Conservation (phyloP, 2,888 invertebrate species). For the Tenodera sinensis region DNA sequence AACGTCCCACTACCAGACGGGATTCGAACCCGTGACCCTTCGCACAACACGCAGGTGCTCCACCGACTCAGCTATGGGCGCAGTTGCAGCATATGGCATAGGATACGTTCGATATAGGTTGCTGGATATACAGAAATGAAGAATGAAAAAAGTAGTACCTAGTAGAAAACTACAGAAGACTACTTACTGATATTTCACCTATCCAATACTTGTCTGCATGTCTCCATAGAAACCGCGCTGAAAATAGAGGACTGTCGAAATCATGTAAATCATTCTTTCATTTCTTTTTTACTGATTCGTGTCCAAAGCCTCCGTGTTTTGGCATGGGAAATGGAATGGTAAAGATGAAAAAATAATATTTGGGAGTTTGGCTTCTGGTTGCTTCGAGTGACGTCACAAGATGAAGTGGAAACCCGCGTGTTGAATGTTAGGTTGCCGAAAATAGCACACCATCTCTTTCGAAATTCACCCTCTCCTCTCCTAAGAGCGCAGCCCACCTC, state of each 20-base stretch:
- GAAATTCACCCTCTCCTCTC: background rate
- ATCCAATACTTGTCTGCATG: no score
- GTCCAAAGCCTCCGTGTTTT: background rate
- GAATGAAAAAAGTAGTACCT: no score
- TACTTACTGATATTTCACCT: background rate
- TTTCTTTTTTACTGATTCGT: background rate
- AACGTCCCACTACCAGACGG: no score
- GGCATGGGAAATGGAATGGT: background rate
- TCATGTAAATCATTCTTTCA: background rate
- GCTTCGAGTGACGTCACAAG: background rate
- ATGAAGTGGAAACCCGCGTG: background rate
- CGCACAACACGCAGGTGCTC: no score
- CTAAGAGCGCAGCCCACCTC: background rate
- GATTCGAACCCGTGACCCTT: no score
- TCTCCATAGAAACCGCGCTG: background rate
- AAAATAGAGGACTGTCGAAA: background rate
- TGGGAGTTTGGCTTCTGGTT: background rate
- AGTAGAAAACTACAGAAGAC: background rate
- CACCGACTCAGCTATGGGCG: no score
- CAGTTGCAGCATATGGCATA: no score
- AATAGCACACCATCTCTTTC: background rate
- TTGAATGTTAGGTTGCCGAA: background rate
- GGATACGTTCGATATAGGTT: no score
- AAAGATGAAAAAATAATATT: background rate
- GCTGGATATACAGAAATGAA: no score